phyloP scores from a whole-genome alignment of 2,888 invertebrate species.

The Thumatha senex region DNA sequence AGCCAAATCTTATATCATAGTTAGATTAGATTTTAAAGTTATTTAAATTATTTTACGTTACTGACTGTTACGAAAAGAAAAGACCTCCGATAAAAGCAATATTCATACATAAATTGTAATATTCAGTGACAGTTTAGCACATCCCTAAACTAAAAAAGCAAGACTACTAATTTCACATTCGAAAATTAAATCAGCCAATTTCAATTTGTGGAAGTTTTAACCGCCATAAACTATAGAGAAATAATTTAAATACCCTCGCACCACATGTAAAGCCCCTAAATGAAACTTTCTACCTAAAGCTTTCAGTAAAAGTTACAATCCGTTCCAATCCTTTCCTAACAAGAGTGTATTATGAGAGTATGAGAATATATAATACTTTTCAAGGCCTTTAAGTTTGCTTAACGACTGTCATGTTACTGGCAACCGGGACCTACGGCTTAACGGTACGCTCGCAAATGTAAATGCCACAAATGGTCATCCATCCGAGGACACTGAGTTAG shows the following conservation, averaged over 20 bases:
- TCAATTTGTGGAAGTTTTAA: constrained; percentile 3
- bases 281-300: not conserved
- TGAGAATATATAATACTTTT: not conserved
- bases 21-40: too few species aligned
- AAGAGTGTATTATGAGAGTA: not conserved
- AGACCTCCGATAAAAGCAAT: too few species aligned
- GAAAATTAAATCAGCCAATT: not conserved
- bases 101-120: too few species aligned
- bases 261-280: constrained; percentile 3
- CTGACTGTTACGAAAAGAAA: too few species aligned
- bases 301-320: not conserved
- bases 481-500: too few species aligned
- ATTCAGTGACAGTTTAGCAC: not conserved
- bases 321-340: not conserved
- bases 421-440: too few species aligned
- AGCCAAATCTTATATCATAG: too few species aligned
- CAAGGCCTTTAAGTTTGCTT: too few species aligned
- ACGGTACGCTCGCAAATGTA: too few species aligned
- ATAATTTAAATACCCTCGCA: constrained; percentile 11
- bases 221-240: not conserved
- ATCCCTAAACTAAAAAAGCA: not conserved
- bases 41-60: too few species aligned
- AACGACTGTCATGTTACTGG: too few species aligned
- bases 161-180: not conserved
- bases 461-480: too few species aligned